These are phyloP conservation scores for Leuciscus waleckii DNA, from an alignment of 2,797 vertebrate genomes.

Conservation along the genomic window DNA sequence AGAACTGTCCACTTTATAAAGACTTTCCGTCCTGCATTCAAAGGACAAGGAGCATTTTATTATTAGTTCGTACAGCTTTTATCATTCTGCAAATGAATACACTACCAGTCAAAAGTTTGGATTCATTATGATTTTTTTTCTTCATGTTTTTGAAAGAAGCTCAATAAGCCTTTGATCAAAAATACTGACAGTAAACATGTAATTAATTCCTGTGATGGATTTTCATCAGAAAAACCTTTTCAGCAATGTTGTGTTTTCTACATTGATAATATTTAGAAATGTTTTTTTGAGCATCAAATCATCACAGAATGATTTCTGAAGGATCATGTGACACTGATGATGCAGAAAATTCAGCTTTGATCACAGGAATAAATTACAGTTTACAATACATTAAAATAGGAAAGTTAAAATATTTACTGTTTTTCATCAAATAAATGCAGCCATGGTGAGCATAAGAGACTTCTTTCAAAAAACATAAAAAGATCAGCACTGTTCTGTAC, in stretches of 20 bases:
- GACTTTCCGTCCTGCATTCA: slow-evolving; percentile 72
- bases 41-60: slow-evolving; percentile 51
- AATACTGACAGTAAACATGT: neutral
- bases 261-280: neutral
- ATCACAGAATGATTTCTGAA: neutral
- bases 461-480: neutral
- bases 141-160: neutral
- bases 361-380: neutral
- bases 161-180: neutral
- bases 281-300: neutral
- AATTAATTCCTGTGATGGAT: neutral
- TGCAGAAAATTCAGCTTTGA: neutral
- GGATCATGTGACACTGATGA: neutral
- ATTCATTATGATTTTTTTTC: neutral
- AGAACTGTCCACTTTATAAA: slow-evolving; percentile 71
- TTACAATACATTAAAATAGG: neutral
- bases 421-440: too few relatives aligned
- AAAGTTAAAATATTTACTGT: neutral
- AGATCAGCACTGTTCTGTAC: too few relatives aligned
- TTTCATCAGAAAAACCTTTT: too few relatives aligned
- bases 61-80: neutral
- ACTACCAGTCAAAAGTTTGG: neutral
- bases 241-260: neutral
- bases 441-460: neutral
- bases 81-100: neutral